Conservation (phyloP, 1,140 invertebrate species). For the Pseudachorutes palmiensis region DNA sequence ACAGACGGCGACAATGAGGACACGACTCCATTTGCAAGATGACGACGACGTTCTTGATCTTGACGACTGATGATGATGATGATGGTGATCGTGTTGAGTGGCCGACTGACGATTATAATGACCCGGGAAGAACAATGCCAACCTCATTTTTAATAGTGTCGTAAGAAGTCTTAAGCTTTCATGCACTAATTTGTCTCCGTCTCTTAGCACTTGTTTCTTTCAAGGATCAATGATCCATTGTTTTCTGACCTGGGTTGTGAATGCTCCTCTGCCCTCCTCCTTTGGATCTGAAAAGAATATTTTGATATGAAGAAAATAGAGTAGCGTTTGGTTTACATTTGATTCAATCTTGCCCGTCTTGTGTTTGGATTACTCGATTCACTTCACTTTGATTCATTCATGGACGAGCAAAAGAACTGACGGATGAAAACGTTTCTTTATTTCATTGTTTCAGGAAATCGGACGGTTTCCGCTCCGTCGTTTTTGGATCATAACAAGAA, state of each 20-base stretch:
- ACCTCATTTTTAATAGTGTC: not conserved
- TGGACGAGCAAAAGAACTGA: no score
- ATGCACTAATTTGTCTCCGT: slow-evolving; percentile 5
- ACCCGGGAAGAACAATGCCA: not conserved
- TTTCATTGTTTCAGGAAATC: slow-evolving; percentile 11
- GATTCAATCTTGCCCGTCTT: not conserved
- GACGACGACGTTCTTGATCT: slow-evolving; percentile 21
- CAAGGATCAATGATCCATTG: not conserved
- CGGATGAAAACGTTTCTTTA: slow-evolving; percentile 3
- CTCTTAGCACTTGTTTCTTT: not conserved
- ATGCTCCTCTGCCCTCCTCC: not conserved
- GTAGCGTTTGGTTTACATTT: not conserved
- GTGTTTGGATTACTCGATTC: not conserved
- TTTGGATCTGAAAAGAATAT: not conserved
- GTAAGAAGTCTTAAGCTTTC: not conserved
- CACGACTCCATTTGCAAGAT: slow-evolving; percentile 37
- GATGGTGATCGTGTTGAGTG: not conserved
- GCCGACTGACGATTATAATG: not conserved
- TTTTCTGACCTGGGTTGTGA: not conserved
- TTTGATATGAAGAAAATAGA: slow-evolving; percentile 1
- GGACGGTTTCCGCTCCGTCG: not conserved
- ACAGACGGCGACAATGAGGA: slow-evolving; percentile 36
- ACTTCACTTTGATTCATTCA: slow-evolving; percentile 5
- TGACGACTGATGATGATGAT: slow-evolving; percentile 17
- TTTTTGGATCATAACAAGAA: not conserved